Evolutionary conservation across 2,113 vertebrate genomes (phyloP).

Genomic region (Leiothrix lutea): DNA sequence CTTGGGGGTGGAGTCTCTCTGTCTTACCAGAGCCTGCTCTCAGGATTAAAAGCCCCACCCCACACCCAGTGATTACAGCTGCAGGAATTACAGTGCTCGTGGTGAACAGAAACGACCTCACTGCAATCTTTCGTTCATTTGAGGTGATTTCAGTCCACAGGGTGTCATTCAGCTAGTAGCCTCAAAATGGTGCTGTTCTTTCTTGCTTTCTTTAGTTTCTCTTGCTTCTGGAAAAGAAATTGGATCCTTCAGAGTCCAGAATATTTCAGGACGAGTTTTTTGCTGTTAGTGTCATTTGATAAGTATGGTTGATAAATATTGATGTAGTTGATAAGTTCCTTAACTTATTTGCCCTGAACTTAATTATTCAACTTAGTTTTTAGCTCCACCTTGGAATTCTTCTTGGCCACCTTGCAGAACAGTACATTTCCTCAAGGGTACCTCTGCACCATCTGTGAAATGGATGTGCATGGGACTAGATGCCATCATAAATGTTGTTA

Average conservation of each 20-base stretch:
- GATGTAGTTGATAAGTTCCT: neutral
- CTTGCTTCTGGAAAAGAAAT: neutral
- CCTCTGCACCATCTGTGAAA: neutral
- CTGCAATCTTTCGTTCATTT: neutral
- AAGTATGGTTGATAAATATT: neutral
- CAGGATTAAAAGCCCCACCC: neutral
- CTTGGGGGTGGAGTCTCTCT: neutral
- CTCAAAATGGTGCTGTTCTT: neutral
- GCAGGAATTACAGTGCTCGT: neutral
- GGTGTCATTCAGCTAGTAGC: neutral
- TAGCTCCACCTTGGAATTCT: neutral
- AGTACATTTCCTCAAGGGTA: neutral
- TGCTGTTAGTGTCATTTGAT: neutral
- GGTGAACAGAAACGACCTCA: neutral
- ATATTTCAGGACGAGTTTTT: neutral
- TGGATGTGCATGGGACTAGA: neutral
- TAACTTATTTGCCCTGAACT: neutral
- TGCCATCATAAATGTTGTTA: neutral
- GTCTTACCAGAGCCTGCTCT: accelerated
- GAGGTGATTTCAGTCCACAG: neutral
- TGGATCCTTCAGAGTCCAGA: neutral
- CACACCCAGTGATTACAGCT: neutral
- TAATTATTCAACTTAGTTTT: neutral
- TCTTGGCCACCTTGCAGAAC: neutral
- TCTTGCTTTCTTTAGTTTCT: neutral